Base-by-base conservation (phyloP, 2,113 vertebrate species). In the Oxygymnocypris stewartii region DNA sequence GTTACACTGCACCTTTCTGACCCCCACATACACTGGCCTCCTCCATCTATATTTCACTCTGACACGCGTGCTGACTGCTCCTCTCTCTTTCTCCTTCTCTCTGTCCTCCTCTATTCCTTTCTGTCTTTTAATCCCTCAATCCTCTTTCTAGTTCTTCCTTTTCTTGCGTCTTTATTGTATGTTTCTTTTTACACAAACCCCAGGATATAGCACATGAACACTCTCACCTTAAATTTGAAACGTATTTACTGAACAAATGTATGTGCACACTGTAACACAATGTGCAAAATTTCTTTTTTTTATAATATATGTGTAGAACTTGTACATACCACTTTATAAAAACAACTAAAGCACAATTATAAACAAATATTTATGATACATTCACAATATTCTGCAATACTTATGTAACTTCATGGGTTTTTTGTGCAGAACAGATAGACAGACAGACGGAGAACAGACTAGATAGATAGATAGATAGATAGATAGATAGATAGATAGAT, bases 31-130 rank as follows among this genome's bases (percentile, higher is more conserved):
- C 94, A 93, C 92, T 51, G 92, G 92, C 93, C 94, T 94, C 94
- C 90, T 95, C 95, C 92, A 95, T 95, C 94, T 96, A 95, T 95
- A 96, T 96, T 95, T 95, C 94, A 94, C 93, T 94, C 91, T 94
- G 94, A 94, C 94, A 94, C 92, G 92, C 94, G 90, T 93, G 92
- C 94, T 94, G 93, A 94, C 92, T 94, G 81, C 84, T 61, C 76
- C 87, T 79, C 81, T 86, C 83, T 83, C 35, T 35, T 73, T 74
- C 75, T 83, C 35, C 44, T 73, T 73, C 74, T 75, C 79, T 76
- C 78, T 65, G 6, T 49, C 85, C 71, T 71, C 35, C 83, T 86
- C 61, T 86, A 76, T 57, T 88, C 74, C 23, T 47, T 63, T 47
- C 42, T 81, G 25, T 74, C 90, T 81, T 88, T 86, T 87, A 86